Evolutionary conservation across 2,888 invertebrate species (phyloP), one percentile per base, ranked within the genome.

Genomic region (Omphaloscelis lunosa): DNA sequence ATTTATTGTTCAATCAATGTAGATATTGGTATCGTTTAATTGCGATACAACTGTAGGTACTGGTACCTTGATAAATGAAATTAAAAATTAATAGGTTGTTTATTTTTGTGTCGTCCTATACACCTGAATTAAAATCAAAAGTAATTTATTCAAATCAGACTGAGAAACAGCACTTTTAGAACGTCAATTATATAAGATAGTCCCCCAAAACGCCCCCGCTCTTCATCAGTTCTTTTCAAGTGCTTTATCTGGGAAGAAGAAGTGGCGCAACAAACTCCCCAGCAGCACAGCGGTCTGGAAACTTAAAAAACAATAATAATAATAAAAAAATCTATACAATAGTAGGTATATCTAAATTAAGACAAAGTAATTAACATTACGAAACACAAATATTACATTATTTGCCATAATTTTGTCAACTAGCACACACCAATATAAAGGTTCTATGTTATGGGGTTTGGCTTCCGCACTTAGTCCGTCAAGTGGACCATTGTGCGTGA

Each of bases 41-140:
- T 85, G 85, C 81, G 80, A 72, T 76, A 80, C 90, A 86, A 87
- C 89, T 90, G 86, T 91, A 90, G 94, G 93, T 94, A 94, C 92
- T 86, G 90, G 92, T 94, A 94, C 95, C 94, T 92, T 92, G 86
- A 93, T 94, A 94, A 95, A 95, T 93, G 90, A 91, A 93, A 93
- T 92, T 86, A 88, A 90, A 89, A 94, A 91, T 89, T 90, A 89
- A 63, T 58, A 67, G 23, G 56, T 83, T 86, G 82, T 82, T 86
- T 87, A 79, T 84, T 88, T 73, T 39, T 72, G 11, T 75, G 20
- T 48, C 7, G 5, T 11, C 65, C 20, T 48, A 41, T 20, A 27
- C 11, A 27, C 27, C 45, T 27, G 45, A 27, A 27, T 27, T 1
- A 12, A 27, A 65, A 41, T n/a, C 17, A 5, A n/a, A 63, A 8